Conservation (phyloP, 1,140 invertebrate species). For the Drosophila neocordata region DNA sequence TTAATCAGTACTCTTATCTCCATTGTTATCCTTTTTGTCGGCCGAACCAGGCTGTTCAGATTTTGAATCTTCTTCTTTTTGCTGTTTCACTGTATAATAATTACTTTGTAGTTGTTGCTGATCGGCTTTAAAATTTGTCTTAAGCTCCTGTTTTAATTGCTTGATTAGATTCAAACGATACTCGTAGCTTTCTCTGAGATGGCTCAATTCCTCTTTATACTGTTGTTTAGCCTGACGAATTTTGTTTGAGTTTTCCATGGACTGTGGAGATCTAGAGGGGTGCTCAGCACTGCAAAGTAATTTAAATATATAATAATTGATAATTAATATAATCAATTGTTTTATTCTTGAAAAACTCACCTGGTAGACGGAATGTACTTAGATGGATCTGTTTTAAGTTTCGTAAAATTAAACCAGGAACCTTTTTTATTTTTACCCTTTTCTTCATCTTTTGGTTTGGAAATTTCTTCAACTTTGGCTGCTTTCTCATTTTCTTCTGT, state of each 20-base stretch:
- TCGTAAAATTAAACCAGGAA: background rate
- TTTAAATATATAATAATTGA: too few relatives aligned
- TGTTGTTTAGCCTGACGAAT: slow-evolving; percentile 11
- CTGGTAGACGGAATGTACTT: background rate
- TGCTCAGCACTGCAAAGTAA: background rate
- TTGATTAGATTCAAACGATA: slow-evolving; percentile 27
- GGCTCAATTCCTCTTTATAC: slow-evolving; percentile 18
- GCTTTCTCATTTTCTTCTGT: background rate
- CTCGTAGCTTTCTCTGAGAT: slow-evolving; percentile 18
- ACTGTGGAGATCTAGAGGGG: background rate
- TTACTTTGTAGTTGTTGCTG: slow-evolving; percentile 26
- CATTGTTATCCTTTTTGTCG: background rate
- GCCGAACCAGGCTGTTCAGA: background rate
- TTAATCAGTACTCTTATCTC: background rate
- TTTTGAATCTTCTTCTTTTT: background rate
- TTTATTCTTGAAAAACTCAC: background rate
- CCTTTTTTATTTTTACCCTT: background rate
- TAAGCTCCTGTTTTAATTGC: slow-evolving; percentile 35
- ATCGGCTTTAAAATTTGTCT: slow-evolving; percentile 21
- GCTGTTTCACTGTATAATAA: slow-evolving; percentile 10
- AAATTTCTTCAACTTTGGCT: too few relatives aligned
- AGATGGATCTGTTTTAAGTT: background rate
- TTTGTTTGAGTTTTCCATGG: background rate
- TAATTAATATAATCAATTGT: too few relatives aligned
- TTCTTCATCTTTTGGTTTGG: background rate